These are phyloP conservation scores for Octodon degus DNA, from an alignment of 2,113 vertebrate species.

Conservation along the genomic window DNA sequence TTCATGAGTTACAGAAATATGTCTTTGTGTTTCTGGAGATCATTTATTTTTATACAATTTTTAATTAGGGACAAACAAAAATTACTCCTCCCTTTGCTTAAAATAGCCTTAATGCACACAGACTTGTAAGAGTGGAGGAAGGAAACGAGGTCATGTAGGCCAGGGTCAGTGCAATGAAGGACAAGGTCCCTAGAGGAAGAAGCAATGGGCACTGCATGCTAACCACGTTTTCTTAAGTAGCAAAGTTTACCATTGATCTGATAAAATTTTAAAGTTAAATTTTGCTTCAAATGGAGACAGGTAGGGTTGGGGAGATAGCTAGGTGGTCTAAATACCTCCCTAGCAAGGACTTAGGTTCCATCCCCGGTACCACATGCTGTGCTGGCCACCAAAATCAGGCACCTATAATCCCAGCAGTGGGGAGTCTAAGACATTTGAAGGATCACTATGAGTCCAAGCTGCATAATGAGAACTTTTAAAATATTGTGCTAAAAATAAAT, in stretches of 20 bases:
- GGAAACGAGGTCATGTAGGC: too few species aligned
- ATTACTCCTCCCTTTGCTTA: conserved; percentile 15
- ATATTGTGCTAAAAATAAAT: not conserved
- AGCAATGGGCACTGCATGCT: not conserved
- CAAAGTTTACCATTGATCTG: not conserved
- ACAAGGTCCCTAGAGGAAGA: not conserved
- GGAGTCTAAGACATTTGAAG: too few species aligned
- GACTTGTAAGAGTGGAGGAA: not conserved
- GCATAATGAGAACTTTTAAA: too few species aligned
- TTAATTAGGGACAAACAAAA: conserved; percentile 2
- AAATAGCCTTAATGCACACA: not conserved
- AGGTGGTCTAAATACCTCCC: too few species aligned
- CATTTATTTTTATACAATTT: not conserved
- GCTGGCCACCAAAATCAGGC: too few species aligned
- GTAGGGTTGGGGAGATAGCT: not conserved
- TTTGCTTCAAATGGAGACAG: not conserved
- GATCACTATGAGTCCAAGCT: too few species aligned
- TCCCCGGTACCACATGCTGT: too few species aligned
- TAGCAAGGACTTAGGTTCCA: too few species aligned
- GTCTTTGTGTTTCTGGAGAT: not conserved
- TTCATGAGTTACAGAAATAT: not conserved
- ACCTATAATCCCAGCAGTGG: too few species aligned
- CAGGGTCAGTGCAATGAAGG: not conserved
- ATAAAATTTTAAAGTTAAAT: not conserved
- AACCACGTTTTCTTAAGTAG: not conserved